phyloP scores from a whole-genome alignment of 1,140 invertebrate genomes.

The Brachionus manjavacas region DNA sequence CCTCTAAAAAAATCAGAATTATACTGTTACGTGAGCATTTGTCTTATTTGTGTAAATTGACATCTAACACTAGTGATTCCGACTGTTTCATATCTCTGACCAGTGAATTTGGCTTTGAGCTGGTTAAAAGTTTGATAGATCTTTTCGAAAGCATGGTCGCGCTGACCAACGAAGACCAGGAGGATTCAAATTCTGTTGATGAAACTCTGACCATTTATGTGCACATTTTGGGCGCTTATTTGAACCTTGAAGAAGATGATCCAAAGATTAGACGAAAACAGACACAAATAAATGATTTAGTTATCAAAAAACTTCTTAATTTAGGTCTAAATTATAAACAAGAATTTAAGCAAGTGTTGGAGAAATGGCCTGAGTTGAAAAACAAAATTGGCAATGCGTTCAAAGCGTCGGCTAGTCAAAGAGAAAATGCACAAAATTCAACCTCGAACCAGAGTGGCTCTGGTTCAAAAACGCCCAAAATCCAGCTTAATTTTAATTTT shows the following conservation, averaged over 20 bases:
- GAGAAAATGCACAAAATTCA: background rate
- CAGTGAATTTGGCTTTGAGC: slow-evolving; percentile 19
- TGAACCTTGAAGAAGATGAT: background rate
- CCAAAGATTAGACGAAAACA: background rate
- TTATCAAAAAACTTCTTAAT: slow-evolving; percentile 26
- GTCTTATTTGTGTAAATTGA: slow-evolving; percentile 22
- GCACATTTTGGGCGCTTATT: slow-evolving; percentile 19
- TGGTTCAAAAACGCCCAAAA: slow-evolving; percentile 27
- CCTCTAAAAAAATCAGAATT: slow-evolving; percentile 18
- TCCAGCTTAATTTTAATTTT: slow-evolving; percentile 41
- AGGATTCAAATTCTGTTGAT: background rate
- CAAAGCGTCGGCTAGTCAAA: background rate
- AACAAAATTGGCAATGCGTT: slow-evolving; percentile 17
- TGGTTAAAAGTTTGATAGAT: background rate
- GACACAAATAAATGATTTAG: background rate
- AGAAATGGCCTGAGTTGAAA: slow-evolving; percentile 16
- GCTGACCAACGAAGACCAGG: background rate
- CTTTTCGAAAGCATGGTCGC: slow-evolving; percentile 1
- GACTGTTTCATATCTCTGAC: slow-evolving; percentile 13
- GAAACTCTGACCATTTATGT: slow-evolving; percentile 39
- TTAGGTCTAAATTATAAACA: slow-evolving; percentile 22
- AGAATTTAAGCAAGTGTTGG: slow-evolving; percentile 14
- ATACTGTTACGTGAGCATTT: slow-evolving; percentile 33
- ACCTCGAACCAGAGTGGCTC: background rate
- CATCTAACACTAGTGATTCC: background rate